Evolutionary conservation across 2,888 invertebrate genomes (phyloP).

Genomic region (Noctua janthe): DNA sequence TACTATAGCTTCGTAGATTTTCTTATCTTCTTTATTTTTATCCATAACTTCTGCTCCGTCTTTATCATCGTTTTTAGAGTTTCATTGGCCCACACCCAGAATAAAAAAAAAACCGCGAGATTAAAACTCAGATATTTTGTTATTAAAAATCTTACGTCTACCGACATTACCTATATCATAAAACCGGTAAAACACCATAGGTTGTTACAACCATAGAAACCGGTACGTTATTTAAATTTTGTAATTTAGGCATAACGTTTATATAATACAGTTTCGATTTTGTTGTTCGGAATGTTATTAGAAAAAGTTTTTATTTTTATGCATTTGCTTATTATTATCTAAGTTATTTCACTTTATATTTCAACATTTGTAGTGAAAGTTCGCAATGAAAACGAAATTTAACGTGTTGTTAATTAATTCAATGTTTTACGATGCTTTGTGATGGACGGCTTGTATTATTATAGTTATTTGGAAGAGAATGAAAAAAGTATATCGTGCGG

Average conservation of each 20-base stretch:
- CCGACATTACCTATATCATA: slow-evolving; percentile 18
- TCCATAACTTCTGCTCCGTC: not conserved
- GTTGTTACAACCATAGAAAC: slow-evolving; percentile 31
- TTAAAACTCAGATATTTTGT: not conserved
- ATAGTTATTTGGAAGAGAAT: slow-evolving; percentile 28
- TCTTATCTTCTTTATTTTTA: not conserved
- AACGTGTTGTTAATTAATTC: slow-evolving; percentile 51
- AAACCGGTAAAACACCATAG: slow-evolving; percentile 46
- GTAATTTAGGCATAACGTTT: slow-evolving; percentile 45
- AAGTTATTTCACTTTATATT: slow-evolving; percentile 58
- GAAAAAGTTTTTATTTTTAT: slow-evolving; percentile 40
- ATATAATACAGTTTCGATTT: slow-evolving; percentile 61
- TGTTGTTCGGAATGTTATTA: slow-evolving; percentile 51
- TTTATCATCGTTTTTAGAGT: not conserved
- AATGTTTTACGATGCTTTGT: slow-evolving; percentile 47
- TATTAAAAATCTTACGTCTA: not conserved
- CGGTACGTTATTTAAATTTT: slow-evolving; percentile 46
- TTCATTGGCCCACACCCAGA: not conserved
- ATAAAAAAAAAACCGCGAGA: not conserved
- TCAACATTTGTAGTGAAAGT: slow-evolving; percentile 53
- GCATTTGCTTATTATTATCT: slow-evolving; percentile 29
- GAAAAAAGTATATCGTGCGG: slow-evolving; percentile 8
- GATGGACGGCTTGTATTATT: slow-evolving; percentile 20
- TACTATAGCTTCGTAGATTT: not conserved
- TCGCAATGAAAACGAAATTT: slow-evolving; percentile 40